Percentiles rank a stretch among this genome's conserved stretches.
phyloP scores from a whole-genome alignment of 2,113 vertebrate species.

The Chloropsis hardwickii region DNA sequence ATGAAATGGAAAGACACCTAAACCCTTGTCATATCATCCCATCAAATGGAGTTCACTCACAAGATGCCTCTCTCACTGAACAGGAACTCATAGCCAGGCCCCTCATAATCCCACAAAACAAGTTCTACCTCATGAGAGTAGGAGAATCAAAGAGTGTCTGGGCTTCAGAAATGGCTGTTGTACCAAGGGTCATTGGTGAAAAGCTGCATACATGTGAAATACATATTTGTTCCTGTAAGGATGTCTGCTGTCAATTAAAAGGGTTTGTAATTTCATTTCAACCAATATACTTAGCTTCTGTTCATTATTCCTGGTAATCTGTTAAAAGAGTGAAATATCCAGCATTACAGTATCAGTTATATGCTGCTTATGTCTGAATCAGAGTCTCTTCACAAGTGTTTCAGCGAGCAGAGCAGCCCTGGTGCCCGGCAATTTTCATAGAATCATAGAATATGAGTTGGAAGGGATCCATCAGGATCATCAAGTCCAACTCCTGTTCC shows the following conservation, averaged over 20 bases:
- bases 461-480: neutral
- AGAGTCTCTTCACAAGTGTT: neutral
- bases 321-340: neutral
- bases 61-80: neutral
- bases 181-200: neutral
- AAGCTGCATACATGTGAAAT: neutral
- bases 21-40: neutral
- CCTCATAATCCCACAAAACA: neutral
- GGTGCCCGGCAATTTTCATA: neutral
- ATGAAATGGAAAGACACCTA: neutral
- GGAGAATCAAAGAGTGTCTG: neutral
- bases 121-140: neutral
- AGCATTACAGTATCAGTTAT: neutral
- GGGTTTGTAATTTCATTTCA: neutral
- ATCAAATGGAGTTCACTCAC: neutral
- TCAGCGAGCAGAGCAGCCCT: accelerated
- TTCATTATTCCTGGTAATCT: neutral
- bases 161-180: neutral
- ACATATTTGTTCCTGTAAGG: neutral
- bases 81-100: neutral
- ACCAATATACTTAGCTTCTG: neutral
- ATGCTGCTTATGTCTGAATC: neutral
- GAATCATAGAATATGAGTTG: neutral
- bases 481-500: neutral
- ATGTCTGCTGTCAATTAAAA: neutral